Evolutionary conservation across 2,797 vertebrate species (phyloP).

Genomic region (Zenarchopterus dispar): DNA sequence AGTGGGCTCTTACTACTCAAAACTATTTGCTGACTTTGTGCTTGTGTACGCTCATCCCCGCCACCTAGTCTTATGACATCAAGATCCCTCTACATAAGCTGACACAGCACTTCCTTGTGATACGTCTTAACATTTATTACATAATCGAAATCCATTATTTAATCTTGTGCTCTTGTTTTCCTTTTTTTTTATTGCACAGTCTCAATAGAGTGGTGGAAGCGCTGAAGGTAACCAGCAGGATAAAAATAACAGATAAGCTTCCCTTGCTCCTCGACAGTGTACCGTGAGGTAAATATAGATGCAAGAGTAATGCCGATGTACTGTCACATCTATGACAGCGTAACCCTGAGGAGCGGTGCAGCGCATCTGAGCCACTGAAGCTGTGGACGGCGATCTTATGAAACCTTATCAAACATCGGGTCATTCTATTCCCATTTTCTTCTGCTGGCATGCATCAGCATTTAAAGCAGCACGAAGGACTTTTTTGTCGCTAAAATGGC

Average conservation of each 20-base stretch:
- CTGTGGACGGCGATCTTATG: too few species aligned
- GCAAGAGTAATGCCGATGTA: constrained; percentile 27
- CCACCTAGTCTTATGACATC: constrained; percentile 39
- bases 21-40: constrained; percentile 41
- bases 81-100: constrained; percentile 34
- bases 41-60: constrained; percentile 38
- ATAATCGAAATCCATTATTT: too few species aligned
- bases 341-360: not conserved
- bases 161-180: not conserved
- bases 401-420: constrained; percentile 34
- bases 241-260: constrained; percentile 15
- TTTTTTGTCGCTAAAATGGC: too few species aligned
- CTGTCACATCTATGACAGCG: too few species aligned
- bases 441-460: too few species aligned
- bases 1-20: constrained; percentile 56
- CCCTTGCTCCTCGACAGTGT: constrained; percentile 24
- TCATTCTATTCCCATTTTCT: not conserved
- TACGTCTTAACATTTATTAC: constrained; percentile 1
- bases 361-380: not conserved
- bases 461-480: too few species aligned
- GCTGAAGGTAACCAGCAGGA: not conserved
- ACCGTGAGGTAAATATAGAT: constrained; percentile 61
- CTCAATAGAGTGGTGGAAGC: not conserved
- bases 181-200: not conserved
- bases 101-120: constrained; percentile 45